Evolutionary conservation across 2,888 invertebrate species (phyloP), one percentile per base, ranked within the genome.

Genomic region (Microplitis manilae): DNA sequence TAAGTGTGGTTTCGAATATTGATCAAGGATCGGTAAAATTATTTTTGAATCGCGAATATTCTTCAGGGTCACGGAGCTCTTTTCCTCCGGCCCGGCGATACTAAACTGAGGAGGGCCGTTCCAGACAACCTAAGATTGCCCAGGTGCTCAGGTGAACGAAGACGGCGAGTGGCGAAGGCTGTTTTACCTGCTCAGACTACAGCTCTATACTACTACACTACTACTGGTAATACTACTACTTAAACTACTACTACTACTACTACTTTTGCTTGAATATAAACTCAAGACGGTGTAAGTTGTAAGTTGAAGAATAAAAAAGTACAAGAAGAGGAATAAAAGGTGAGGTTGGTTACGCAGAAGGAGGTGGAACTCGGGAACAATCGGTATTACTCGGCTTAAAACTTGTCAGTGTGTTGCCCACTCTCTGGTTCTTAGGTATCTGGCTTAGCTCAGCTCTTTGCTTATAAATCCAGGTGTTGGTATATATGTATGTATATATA

Each of bases 11-110:
- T 62, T 8, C 6, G n/a, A 62, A 62, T 30, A 30, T 30, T 30
- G n/a, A 59, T n/a, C 8, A 9, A 59, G 59, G 0, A 59, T 9
- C 59, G 59, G 5, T 4, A 6, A n/a, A 59, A 9, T 59, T 6
- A 39, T 40, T 67, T 68, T 73, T 71, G 79, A 73, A 74, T 69
- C 50, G 30, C 59, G 40, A 65, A 73, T 76, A 65, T 78, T 30
- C 82, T 84, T 85, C 85, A 86, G 89, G 89, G 88, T 88, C 88
- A 87, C 88, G 88, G 87, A 88, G 89, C 85, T 88, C 87, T 83
- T 88, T 89, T 83, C 86, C 89, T 88, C 89, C 89, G 87, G 89
- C 88, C 87, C 89, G 87, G 86, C 88, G 84, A 83, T 86, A 87
- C 85, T 85, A 88, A 87, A 89, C 90, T 89, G 87, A 86, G 83